phyloP scores from a whole-genome alignment of 2,113 vertebrate species.

The Silurus meridionalis region DNA sequence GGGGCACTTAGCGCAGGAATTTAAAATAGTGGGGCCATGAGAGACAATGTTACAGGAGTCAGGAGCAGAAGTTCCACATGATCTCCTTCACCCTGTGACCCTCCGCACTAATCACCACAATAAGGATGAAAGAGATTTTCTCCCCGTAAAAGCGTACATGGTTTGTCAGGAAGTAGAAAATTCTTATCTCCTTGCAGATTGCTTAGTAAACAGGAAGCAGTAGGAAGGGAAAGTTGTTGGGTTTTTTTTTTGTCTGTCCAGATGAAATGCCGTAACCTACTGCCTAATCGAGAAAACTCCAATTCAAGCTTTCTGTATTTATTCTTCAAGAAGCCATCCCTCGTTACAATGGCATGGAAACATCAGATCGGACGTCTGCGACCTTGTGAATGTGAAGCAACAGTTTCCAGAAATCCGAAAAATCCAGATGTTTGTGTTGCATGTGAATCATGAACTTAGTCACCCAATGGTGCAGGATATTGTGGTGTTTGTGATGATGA shows the following conservation, averaged over 20 bases:
- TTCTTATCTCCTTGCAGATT: neutral
- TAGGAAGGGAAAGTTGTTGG: neutral
- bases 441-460: neutral
- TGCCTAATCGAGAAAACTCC: neutral
- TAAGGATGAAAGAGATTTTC: neutral
- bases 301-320: neutral
- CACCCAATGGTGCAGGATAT: neutral
- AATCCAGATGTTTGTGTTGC: neutral
- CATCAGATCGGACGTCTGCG: neutral
- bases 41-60: neutral
- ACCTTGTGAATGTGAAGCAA: neutral
- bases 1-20: slow-evolving; percentile 14
- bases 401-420: neutral
- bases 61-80: neutral
- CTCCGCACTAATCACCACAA: neutral
- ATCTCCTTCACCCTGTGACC: neutral
- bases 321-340: neutral
- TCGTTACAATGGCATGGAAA: neutral
- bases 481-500: neutral
- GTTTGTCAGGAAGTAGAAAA: neutral
- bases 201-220: neutral
- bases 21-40: neutral
- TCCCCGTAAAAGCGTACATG: neutral
- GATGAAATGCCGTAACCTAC: no score
- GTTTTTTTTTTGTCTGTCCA: neutral